phyloP scores from a whole-genome alignment of 1,140 invertebrate species.

The Apis dorsata region DNA sequence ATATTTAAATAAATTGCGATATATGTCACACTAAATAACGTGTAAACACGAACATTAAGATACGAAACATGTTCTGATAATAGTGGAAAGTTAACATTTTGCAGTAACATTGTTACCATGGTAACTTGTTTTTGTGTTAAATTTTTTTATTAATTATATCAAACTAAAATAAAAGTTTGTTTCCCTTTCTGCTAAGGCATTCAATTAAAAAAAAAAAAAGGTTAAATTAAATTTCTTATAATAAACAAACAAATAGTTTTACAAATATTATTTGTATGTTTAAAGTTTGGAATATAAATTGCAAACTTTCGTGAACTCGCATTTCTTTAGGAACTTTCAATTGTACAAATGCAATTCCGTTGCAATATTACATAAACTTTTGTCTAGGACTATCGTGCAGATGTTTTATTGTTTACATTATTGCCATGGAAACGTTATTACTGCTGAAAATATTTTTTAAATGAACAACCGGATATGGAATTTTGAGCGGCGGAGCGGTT shows the following conservation, averaged over 20 bases:
- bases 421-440: slow-evolving; percentile 68
- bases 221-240: slow-evolving; percentile 19
- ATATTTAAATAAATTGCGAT: slow-evolving; percentile 49
- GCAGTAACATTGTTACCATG: slow-evolving; percentile 68
- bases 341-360: slow-evolving; percentile 65
- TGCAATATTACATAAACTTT: slow-evolving; percentile 49
- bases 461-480: slow-evolving; percentile 47
- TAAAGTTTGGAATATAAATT: slow-evolving; percentile 33
- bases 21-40: slow-evolving; percentile 40
- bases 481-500: slow-evolving; percentile 58
- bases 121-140: slow-evolving; percentile 50
- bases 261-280: slow-evolving; percentile 48
- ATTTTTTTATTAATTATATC: slow-evolving; percentile 15
- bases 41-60: slow-evolving; percentile 46
- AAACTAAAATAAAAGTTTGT: neutral
- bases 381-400: slow-evolving; percentile 52
- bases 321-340: slow-evolving; percentile 62
- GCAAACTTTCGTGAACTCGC: slow-evolving; percentile 45
- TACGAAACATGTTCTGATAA: slow-evolving; percentile 43
- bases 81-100: slow-evolving; percentile 48
- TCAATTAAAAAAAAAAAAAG: neutral
- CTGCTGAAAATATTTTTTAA: slow-evolving; percentile 64
- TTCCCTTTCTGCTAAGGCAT: slow-evolving; percentile 19
- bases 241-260: slow-evolving; percentile 23
- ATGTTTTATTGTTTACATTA: slow-evolving; percentile 54